Evolutionary conservation across 2,888 invertebrate genomes (phyloP), one percentile per base, ranked within the genome.

Genomic region (Steinernema scapterisci): DNA sequence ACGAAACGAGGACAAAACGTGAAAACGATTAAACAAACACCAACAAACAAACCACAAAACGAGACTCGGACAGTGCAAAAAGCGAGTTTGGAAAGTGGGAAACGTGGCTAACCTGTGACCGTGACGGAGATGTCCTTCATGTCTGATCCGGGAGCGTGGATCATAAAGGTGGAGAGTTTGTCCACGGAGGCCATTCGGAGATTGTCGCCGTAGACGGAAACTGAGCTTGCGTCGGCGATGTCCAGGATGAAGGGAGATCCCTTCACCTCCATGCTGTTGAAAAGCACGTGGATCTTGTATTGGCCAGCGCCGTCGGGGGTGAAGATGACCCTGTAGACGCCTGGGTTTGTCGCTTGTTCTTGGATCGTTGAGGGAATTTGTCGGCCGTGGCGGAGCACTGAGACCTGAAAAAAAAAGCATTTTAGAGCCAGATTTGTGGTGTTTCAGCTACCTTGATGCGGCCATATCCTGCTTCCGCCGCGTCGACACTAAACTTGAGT

Each of bases 211-310:
- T 90, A 90, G 7, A 91, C 91, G 56, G 89, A 88, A 38, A 91
- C 89, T 71, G 89, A 88, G 9, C 87, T 88, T 2, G 90, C 89
- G 84, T 90, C 90, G 85, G 89, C 86, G 83, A 89, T 84, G 74
- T 88, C 87, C 72, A 89, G 80, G 72, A 84, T 82, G 80, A 88
- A 88, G 11, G 89, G 89, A 9, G 88, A 88, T n/a, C 88, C 95
- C 88, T 91, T 91, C n/a, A 93, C 92, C 85, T 94, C 93, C 87
- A 93, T 92, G 11, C 95, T 95, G 88, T 96, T 96, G 89, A 95
- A 97, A 88, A 94, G 95, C 43, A 96, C 92, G 88, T 95, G 95
- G 48, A 95, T 91, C 85, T 92, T 93, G 85, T 91, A 91, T 79
- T 90, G 90, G 38, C 91, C 91, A 43, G 91, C 89, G 51, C 90